Conservation (phyloP, 2,113 vertebrate genomes). For the Dasyprocta punctata region DNA sequence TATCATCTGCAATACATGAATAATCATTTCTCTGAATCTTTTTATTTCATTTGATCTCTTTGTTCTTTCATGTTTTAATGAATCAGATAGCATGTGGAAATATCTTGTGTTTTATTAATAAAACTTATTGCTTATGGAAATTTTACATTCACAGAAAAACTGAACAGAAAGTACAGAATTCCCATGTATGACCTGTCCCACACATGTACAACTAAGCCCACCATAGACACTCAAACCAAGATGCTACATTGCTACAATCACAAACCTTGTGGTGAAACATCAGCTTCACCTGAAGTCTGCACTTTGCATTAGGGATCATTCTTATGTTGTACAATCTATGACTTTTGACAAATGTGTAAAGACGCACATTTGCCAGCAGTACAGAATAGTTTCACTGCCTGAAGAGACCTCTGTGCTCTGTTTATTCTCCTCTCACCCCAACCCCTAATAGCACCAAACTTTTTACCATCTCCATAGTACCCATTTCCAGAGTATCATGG, state of each 20-base stretch:
- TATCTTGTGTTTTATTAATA: neutral
- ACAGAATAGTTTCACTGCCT: neutral
- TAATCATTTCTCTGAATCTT: neutral
- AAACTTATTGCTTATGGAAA: neutral
- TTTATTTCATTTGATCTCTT: neutral
- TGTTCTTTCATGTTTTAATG: neutral
- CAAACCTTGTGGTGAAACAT: too few relatives aligned
- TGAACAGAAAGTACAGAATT: neutral
- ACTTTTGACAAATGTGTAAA: neutral
- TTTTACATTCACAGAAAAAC: neutral
- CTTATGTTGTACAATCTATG: neutral
- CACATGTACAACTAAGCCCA: too few relatives aligned
- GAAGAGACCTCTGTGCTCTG: neutral
- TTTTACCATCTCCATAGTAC: neutral
- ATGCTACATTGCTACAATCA: neutral
- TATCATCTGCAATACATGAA: neutral
- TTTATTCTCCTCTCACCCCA: neutral
- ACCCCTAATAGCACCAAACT: neutral
- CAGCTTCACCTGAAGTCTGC: neutral
- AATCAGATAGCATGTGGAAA: neutral
- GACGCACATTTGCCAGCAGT: neutral
- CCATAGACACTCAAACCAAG: neutral
- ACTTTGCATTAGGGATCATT: neutral
- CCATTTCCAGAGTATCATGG: neutral
- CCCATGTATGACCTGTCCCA: fast-evolving